phyloP scores from a whole-genome alignment of 2,113 vertebrate species.

The Gadus chalcogrammus region DNA sequence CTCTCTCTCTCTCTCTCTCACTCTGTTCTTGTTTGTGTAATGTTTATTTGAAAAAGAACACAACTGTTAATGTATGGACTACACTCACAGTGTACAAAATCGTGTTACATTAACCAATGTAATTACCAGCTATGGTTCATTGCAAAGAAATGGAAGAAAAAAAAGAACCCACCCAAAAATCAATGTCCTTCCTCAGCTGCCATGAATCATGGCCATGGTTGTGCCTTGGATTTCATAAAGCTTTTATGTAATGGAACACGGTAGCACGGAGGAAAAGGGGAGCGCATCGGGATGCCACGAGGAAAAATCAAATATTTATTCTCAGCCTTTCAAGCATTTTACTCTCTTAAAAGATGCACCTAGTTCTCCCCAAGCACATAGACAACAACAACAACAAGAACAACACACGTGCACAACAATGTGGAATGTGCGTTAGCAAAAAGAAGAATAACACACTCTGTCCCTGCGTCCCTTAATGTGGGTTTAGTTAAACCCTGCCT shows the following conservation, averaged over 20 bases:
- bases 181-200: constrained; percentile 58
- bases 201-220: constrained; percentile 70
- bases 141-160: constrained; percentile 20
- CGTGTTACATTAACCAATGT: not conserved
- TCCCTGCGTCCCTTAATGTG: constrained; percentile 4
- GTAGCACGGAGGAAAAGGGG: constrained; percentile 67
- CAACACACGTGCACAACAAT: constrained; percentile 5
- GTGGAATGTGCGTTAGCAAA: not conserved
- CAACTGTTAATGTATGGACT: not conserved
- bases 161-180: constrained; percentile 48
- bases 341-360: constrained; percentile 7
- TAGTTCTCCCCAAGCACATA: too few species aligned
- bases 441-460: constrained; percentile 15
- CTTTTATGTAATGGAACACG: constrained; percentile 75
- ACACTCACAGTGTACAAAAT: not conserved
- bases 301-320: constrained; percentile 75
- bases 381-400: constrained; percentile 12
- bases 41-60: not conserved
- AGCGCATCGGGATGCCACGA: constrained; percentile 61
- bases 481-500: constrained; percentile 31
- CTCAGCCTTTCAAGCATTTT: constrained; percentile 52
- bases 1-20: constrained; percentile 12
- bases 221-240: constrained; percentile 71
- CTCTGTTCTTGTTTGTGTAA: not conserved
- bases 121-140: constrained; percentile 32